A percentile compares a stretch with the other conserved stretches of the same genome.
phyloP scores from a whole-genome alignment of 2,113 vertebrate genomes.

The Platysteira castanea region DNA sequence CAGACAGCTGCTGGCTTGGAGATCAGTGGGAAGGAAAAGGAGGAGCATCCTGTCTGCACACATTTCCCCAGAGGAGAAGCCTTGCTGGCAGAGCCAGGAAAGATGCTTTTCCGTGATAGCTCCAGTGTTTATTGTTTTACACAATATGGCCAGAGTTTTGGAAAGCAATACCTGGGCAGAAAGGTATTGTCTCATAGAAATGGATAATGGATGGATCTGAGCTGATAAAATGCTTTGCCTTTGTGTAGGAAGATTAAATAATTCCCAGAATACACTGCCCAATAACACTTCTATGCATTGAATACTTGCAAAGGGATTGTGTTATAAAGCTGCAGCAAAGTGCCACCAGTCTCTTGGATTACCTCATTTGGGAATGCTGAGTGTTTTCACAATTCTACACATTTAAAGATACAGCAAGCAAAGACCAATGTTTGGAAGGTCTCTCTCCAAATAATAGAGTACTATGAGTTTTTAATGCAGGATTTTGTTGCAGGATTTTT shows the following conservation, averaged over 20 bases:
- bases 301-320: not conserved
- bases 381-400: not conserved
- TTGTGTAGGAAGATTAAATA: not conserved
- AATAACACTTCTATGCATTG: not conserved
- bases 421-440: not conserved
- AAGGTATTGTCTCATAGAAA: constrained; percentile 36
- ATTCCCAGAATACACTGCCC: not conserved
- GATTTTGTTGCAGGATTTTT: not conserved
- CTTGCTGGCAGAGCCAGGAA: constrained; percentile 57
- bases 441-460: not conserved
- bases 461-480: not conserved
- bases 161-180: constrained; percentile 8
- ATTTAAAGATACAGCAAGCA: not conserved
- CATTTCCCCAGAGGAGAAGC: constrained; percentile 6
- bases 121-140: constrained; percentile 51
- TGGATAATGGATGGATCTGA: not conserved
- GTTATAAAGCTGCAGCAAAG: not conserved
- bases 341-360: not conserved
- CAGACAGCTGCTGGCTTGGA: not conserved
- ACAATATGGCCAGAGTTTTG: constrained; percentile 22
- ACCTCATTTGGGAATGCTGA: not conserved
- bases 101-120: constrained; percentile 73
- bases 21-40: constrained; percentile 70
- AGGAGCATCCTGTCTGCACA: constrained; percentile 70
- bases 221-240: constrained; percentile 16